A percentile compares a stretch with the other conserved stretches of the same genome.
Evolutionary conservation across 2,113 vertebrate genomes (phyloP).

Genomic region (Todiramphus saurophagus): DNA sequence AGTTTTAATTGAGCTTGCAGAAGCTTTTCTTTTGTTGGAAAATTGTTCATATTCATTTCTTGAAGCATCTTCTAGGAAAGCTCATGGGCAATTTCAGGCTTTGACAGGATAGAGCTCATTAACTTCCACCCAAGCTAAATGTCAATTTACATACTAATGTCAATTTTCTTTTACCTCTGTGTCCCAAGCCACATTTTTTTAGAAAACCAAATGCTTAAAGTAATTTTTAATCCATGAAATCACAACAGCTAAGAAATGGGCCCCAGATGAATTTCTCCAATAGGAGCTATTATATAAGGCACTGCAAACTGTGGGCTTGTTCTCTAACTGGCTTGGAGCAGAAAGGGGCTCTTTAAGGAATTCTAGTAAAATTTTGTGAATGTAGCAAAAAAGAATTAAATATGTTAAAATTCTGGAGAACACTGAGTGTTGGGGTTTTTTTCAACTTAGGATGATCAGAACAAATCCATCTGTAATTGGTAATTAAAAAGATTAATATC

Average conservation of each 20-base stretch:
- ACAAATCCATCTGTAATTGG: not conserved
- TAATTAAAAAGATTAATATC: slow-evolving; percentile 10
- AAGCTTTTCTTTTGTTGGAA: not conserved
- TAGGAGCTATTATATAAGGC: not conserved
- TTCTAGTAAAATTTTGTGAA: not conserved
- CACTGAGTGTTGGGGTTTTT: not conserved
- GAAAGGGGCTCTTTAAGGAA: not conserved
- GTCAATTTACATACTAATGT: slow-evolving; percentile 24
- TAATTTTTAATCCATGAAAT: slow-evolving; percentile 17
- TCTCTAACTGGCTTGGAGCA: not conserved
- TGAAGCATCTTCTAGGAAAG: slow-evolving; percentile 29
- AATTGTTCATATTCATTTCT: slow-evolving; percentile 21
- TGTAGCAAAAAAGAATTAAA: not conserved
- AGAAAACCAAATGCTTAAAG: not conserved
- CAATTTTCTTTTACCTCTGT: slow-evolving; percentile 14
- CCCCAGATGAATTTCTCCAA: not conserved
- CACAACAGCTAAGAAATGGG: not conserved
- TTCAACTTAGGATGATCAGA: not conserved
- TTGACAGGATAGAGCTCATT: slow-evolving; percentile 33
- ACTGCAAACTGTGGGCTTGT: not conserved
- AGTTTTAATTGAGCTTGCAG: slow-evolving; percentile 28
- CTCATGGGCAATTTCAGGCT: slow-evolving; percentile 11
- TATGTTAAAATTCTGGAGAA: not conserved
- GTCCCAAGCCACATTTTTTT: not conserved
- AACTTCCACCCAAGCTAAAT: slow-evolving; percentile 32